These are phyloP conservation scores for Illadopsis cleaveri DNA, from an alignment of 2,113 vertebrate species.

Conservation along the genomic window DNA sequence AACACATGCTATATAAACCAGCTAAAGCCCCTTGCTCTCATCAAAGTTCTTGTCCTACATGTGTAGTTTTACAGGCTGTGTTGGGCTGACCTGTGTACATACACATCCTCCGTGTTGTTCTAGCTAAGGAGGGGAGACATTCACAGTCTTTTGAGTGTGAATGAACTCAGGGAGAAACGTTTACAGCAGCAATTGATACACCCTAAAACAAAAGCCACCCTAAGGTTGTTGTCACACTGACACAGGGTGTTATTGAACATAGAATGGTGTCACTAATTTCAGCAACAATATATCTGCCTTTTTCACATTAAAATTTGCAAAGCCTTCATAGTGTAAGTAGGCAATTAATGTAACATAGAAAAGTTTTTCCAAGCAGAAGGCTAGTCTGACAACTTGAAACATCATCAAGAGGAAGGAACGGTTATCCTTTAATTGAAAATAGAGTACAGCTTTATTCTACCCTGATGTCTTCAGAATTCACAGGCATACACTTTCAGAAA, in stretches of 20 bases:
- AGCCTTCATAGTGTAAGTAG: fast-evolving
- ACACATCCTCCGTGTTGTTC: too few species aligned
- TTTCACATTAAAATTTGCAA: neutral
- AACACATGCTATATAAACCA: neutral
- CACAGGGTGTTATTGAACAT: neutral
- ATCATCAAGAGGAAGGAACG: neutral
- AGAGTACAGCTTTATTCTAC: neutral
- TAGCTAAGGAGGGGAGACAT: neutral
- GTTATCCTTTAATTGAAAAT: neutral
- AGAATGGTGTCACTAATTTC: neutral
- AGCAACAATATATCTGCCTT: neutral
- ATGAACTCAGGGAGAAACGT: neutral
- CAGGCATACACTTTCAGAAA: neutral
- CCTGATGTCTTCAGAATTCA: neutral
- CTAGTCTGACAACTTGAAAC: neutral
- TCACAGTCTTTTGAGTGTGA: neutral
- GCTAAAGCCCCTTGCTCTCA: neutral
- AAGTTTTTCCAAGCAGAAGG: neutral
- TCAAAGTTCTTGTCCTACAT: too few species aligned
- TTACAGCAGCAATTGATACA: neutral
- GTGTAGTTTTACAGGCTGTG: fast-evolving
- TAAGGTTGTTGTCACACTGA: neutral
- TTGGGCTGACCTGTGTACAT: neutral
- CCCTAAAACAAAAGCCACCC: neutral
- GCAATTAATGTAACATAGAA: neutral